These are phyloP conservation scores for Echeneis naucrates DNA, from an alignment of 2,797 vertebrate genomes.

Conservation along the genomic window DNA sequence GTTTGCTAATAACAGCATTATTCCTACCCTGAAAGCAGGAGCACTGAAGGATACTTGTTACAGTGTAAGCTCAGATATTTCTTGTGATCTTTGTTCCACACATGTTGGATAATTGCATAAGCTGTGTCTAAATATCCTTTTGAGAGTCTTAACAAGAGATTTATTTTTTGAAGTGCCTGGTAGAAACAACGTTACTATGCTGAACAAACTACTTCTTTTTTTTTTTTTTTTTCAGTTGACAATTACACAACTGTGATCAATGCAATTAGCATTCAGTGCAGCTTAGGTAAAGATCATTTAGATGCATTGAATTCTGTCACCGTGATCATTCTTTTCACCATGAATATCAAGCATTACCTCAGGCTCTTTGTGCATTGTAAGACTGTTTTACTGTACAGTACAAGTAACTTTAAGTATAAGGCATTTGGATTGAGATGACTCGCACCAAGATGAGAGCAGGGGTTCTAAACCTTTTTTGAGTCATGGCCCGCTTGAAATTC, in stretches of 20 bases:
- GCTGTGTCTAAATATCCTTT: constrained; percentile 10
- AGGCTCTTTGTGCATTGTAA: neutral
- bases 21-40: constrained; percentile 6
- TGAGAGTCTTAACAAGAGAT: neutral
- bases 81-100: constrained; percentile 1
- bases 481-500: too few relatives aligned
- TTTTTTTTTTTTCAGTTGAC: constrained; percentile 3
- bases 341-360: neutral
- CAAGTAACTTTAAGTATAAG: constrained; percentile 3
- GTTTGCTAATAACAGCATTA: constrained; percentile 13
- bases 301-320: neutral
- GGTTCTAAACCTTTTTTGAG: too few relatives aligned
- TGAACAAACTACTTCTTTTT: too few relatives aligned
- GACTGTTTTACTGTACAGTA: neutral
- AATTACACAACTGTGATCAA: neutral
- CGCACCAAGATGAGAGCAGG: neutral
- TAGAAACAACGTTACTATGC: constrained; percentile 6
- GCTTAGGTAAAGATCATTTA: neutral
- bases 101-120: constrained; percentile 12
- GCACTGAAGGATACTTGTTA: neutral
- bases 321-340: neutral
- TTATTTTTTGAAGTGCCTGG: neutral
- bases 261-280: constrained; percentile 11
- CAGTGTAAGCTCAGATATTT: neutral
- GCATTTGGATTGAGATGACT: neutral